phyloP scores from a whole-genome alignment of 2,797 vertebrate species.

The Rallus crepitans region DNA sequence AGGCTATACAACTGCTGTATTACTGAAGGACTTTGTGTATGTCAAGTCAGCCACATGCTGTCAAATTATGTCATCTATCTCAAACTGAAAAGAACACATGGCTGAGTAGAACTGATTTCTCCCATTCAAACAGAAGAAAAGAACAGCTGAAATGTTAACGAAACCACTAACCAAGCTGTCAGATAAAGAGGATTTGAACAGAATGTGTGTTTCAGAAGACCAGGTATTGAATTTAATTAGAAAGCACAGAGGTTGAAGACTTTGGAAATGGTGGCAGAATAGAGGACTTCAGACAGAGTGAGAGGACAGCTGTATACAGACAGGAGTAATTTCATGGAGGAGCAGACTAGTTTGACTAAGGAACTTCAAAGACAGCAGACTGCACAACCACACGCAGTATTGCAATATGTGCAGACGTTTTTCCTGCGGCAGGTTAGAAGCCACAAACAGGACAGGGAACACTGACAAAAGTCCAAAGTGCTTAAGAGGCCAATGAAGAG shows the following conservation, averaged over 20 bases:
- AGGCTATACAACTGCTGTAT: background rate
- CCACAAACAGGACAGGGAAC: background rate
- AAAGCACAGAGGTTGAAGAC: background rate
- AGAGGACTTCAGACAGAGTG: background rate
- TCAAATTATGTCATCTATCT: background rate
- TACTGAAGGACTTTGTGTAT: background rate
- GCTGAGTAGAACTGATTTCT: background rate
- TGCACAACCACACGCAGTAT: fast-evolving
- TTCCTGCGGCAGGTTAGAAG: background rate
- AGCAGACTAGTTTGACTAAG: background rate
- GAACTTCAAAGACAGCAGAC: background rate
- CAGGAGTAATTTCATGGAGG: background rate
- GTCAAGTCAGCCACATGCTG: background rate
- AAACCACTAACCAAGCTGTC: background rate
- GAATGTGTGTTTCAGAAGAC: background rate
- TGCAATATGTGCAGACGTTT: background rate
- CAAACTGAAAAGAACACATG: background rate
- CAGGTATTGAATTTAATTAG: background rate
- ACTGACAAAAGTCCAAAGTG: background rate
- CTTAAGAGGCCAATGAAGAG: background rate
- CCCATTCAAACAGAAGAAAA: background rate
- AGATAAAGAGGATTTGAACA: background rate
- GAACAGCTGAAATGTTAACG: background rate
- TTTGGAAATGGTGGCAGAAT: background rate
- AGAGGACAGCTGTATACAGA: background rate